Base-by-base conservation (phyloP, 53 echinoderm and acorn worm genomes). In the Temnopleurus reevesii region DNA sequence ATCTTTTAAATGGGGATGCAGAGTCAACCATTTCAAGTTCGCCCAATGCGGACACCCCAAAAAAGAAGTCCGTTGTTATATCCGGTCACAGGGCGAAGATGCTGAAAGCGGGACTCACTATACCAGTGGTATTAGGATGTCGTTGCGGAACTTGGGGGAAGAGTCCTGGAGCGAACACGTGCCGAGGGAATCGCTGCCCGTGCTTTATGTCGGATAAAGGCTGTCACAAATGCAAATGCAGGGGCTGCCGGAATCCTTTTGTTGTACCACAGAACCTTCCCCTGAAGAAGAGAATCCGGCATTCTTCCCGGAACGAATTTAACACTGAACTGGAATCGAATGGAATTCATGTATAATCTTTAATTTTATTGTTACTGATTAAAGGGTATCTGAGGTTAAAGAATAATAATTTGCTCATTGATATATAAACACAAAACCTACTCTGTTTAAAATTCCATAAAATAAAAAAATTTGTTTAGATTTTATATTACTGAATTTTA, bases 241-340 rank as follows among this genome's bases (percentile, higher is more conserved):
- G 77, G 89, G 94, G 99, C 12, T 99, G 99, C 45, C 90, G 90
- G 56, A 99, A 99, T 81, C 99, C 99, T 8, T 58, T 93, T 43
- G 4, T 34, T 9, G 21, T 56, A 19, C 35, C 59, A 12, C 59
- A 43, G 85, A 60, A 23, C 19, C 49, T 31, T 17, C 1, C 4
- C 7, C 33, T 29, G 46, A 66, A 87, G 88, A 87, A 66, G n/a
- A 47, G 64, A 12, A 9, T 27, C 5, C 46, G 51, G 18, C 66
- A 49, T 46, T 87, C 71, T 47, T 49, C 81, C 46, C 85, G 83
- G 55, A 55, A 34, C 17, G 83, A 55, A n/a, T 33, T 57, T 35
- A 89, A 89, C 56, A 89, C 55, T 5, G 89, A 89, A 35, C 76
- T 83, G 8, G 82, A 82, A 45, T 54, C 83, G 17, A 89, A 92